Evolutionary conservation across 2,797 vertebrate genomes (phyloP), one percentile per base, ranked within the genome.

Genomic region (Micromesistius poutassou): DNA sequence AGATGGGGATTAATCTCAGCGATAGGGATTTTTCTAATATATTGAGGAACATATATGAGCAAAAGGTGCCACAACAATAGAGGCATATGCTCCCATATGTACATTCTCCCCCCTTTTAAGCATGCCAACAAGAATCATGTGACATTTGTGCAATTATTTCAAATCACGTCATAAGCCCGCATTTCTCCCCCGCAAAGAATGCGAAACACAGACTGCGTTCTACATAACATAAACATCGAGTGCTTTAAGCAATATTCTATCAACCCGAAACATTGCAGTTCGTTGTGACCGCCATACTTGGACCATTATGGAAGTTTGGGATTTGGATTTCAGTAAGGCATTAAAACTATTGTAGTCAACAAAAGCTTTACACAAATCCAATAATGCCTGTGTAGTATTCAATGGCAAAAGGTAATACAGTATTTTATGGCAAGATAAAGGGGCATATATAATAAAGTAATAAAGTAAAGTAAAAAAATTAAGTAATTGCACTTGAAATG

Each of bases 281-380:
- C 14, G 40, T 42, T 42, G 40, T 14, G 40, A 42, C 40, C 46
- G 22, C 46, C 46, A 22, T 19, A 30, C 66, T 66, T 70, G 28
- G 7, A 70, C 66, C 25, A 19, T 28, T 70, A 74, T 55, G 19
- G 12, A 55, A 55, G 19, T 22, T 55, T 55, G 46, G 22, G 16
- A 55, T 19, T 1, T 19, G 19, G 46, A 55, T 55, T 55, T 55
- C 46, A 55, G 46, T 5, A n/a, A 6, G 74, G 80, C 81, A 86
- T 85, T 84, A 82, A 74, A 83, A 86, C 70, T 74, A 89, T 90
- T 86, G 82, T 76, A 68, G 83, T 73, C 30, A 77, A 78, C 77
- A 77, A 3, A 42, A 40, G 80, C 84, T 28, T 70, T 2, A 30
- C 28, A 30, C 66, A 30, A 13, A 10, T 28, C n/a, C 9, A 12